These are phyloP conservation scores for Lasioglossum vierecki DNA, from an alignment of 2,888 invertebrate species.

Conservation along the genomic window DNA sequence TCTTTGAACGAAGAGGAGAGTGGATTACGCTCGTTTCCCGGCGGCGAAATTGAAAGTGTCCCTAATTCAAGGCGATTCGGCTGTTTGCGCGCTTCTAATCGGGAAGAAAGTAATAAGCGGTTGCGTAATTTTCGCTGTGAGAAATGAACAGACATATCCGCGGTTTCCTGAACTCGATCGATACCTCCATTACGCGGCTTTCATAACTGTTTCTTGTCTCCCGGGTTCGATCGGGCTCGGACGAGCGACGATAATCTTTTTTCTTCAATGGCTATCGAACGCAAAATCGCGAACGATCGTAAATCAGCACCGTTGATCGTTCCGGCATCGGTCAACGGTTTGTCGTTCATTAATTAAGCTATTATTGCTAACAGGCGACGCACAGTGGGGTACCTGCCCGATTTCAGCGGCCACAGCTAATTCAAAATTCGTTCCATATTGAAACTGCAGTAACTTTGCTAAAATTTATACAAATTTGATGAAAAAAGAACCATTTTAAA, in stretches of 20 bases:
- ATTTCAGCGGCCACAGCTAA: too few relatives aligned
- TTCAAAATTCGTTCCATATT: too few relatives aligned
- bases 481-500: too few relatives aligned
- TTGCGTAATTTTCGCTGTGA: constrained; percentile 38
- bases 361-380: not conserved
- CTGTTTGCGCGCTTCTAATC: constrained; percentile 35
- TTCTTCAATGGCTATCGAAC: not conserved
- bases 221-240: not conserved
- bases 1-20: too few relatives aligned
- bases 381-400: too few relatives aligned
- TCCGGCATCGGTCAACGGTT: not conserved
- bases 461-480: too few relatives aligned
- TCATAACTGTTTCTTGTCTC: constrained; percentile 10
- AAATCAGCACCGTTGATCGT: not conserved
- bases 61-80: constrained; percentile 42
- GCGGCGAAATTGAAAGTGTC: constrained; percentile 56
- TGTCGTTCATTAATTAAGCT: not conserved
- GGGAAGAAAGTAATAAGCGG: constrained; percentile 48
- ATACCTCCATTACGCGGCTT: not conserved
- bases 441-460: too few relatives aligned
- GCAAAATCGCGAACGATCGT: not conserved
- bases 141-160: constrained; percentile 1
- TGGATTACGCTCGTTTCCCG: not conserved
- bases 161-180: constrained; percentile 20
- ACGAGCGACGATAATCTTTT: not conserved